phyloP scores from a whole-genome alignment of 35 echinoderm and acorn worm species.

The Chiridota heheva region DNA sequence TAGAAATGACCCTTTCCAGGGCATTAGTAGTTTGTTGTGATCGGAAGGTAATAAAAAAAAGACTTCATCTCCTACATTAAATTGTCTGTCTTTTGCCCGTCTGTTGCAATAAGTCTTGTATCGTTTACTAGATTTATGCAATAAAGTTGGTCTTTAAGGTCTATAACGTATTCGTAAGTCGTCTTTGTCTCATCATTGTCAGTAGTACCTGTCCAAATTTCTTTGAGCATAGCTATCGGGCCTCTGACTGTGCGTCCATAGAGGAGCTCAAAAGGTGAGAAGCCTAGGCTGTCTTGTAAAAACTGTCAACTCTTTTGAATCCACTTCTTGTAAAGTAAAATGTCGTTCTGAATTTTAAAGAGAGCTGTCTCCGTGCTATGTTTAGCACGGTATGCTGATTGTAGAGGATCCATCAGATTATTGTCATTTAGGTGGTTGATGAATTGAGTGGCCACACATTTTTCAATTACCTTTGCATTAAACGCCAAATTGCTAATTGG shows the following conservation, averaged over 20 bases:
- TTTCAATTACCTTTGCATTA: too few relatives aligned
- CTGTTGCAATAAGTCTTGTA: constrained; percentile 37
- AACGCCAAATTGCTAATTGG: too few relatives aligned
- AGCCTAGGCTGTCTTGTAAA: constrained; percentile 26
- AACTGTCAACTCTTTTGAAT: constrained; percentile 13
- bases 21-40: constrained; percentile 46
- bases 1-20: constrained; percentile 60
- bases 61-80: constrained; percentile 49
- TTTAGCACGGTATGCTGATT: too few relatives aligned
- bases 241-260: constrained; percentile 40
- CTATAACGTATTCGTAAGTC: constrained; percentile 57
- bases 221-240: constrained; percentile 54
- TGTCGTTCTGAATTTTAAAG: too few relatives aligned
- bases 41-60: constrained; percentile 47
- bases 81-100: constrained; percentile 20
- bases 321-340: too few relatives aligned
- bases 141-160: constrained; percentile 48
- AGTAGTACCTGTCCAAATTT: constrained; percentile 41
- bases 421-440: too few relatives aligned
- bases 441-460: too few relatives aligned
- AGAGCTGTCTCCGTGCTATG: too few relatives aligned
- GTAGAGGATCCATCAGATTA: too few relatives aligned
- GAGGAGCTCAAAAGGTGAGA: constrained; percentile 52
- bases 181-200: constrained; percentile 3
- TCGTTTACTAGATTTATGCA: constrained; percentile 7